Conservation (phyloP, 2,888 invertebrate species). For the Antitype chi region DNA sequence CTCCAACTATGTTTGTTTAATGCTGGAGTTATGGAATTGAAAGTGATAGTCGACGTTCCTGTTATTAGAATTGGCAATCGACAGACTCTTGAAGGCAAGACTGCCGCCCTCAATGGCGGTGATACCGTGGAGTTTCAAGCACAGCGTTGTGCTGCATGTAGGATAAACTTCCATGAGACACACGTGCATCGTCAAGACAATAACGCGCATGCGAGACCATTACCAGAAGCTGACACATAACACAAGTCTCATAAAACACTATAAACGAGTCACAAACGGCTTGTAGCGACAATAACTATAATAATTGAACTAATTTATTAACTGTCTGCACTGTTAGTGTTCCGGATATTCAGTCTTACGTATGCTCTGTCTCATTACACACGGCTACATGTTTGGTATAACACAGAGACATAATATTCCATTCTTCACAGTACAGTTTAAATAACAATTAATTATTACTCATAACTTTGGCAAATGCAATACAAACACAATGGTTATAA, state of each 20-base stretch:
- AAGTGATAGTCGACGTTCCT: too few relatives aligned
- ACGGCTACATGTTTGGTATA: slow-evolving; percentile 48
- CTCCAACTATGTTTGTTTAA: too few relatives aligned
- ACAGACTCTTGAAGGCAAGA: too few relatives aligned
- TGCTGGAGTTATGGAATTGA: too few relatives aligned
- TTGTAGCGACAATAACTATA: slow-evolving; percentile 61
- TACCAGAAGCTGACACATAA: too few relatives aligned
- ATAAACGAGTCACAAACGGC: slow-evolving; percentile 55
- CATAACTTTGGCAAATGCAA: slow-evolving; percentile 69
- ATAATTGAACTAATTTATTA: slow-evolving; percentile 70
- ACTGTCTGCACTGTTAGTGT: slow-evolving; percentile 63
- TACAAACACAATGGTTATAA: slow-evolving; percentile 52
- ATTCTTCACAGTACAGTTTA: slow-evolving; percentile 54
- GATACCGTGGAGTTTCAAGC: too few relatives aligned
- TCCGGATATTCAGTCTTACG: slow-evolving; percentile 72
- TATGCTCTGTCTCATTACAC: slow-evolving; percentile 56
- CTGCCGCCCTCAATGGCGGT: too few relatives aligned
- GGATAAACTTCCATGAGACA: too few relatives aligned
- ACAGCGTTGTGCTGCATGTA: too few relatives aligned
- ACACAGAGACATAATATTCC: slow-evolving; percentile 45
- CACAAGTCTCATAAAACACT: slow-evolving; percentile 60
- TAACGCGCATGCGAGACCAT: too few relatives aligned
- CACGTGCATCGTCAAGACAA: too few relatives aligned
- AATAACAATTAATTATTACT: slow-evolving; percentile 61
- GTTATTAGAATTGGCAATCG: too few relatives aligned